Conservation (phyloP, 2,113 vertebrate species). For the Echinops telfairi region DNA sequence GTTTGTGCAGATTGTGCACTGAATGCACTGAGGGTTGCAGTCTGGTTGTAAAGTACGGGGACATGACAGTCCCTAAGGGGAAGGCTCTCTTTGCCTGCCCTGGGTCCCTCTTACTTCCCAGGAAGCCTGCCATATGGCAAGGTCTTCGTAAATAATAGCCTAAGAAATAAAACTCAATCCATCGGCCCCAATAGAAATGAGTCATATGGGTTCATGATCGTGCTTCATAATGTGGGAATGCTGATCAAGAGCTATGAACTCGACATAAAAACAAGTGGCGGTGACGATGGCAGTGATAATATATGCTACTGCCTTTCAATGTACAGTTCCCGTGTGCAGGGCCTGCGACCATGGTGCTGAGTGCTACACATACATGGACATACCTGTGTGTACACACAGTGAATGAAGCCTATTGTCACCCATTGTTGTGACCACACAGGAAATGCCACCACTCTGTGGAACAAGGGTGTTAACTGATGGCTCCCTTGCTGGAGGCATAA, state of each 20-base stretch:
- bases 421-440: background rate
- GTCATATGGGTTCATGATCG: background rate
- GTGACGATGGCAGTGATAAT: background rate
- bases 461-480: background rate
- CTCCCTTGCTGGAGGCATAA: background rate
- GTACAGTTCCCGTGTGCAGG: background rate
- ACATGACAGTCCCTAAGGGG: background rate
- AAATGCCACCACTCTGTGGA: background rate
- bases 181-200: background rate
- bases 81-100: background rate
- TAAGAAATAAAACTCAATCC: background rate
- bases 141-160: background rate
- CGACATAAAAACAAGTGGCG: background rate
- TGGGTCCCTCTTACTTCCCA: background rate
- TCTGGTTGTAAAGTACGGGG: background rate
- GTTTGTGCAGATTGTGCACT: background rate
- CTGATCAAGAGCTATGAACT: background rate
- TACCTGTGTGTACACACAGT: background rate
- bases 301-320: background rate
- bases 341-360: background rate
- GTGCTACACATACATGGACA: too few species aligned
- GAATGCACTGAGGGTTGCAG: background rate
- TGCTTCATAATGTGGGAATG: background rate
- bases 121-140: background rate
- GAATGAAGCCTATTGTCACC: background rate